Evolutionary conservation across 2,113 vertebrate genomes (phyloP).

Genomic region (Cheilinus undulatus): DNA sequence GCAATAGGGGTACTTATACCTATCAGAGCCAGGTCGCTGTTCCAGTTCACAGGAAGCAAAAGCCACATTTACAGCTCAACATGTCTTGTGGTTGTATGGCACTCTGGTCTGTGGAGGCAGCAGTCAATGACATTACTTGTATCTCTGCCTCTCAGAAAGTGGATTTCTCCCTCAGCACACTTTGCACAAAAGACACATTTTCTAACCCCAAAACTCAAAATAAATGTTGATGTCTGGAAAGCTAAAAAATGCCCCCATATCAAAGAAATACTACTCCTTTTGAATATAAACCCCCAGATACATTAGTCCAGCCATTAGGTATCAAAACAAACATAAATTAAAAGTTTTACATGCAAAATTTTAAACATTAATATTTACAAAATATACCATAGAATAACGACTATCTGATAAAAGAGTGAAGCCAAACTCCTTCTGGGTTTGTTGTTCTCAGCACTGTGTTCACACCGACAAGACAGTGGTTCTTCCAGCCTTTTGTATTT

Average conservation of each 20-base stretch:
- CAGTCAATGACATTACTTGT: neutral
- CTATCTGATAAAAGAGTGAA: no score
- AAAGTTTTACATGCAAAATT: no score
- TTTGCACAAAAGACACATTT: neutral
- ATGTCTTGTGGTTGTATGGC: conserved; percentile 7
- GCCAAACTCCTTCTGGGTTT: no score
- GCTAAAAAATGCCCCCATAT: neutral
- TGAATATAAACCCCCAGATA: neutral
- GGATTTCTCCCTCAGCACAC: neutral
- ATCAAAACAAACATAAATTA: neutral
- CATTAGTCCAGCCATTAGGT: neutral
- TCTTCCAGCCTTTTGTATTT: no score
- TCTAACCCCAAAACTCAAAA: neutral
- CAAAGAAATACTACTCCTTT: neutral
- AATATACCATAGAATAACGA: no score
- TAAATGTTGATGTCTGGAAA: neutral
- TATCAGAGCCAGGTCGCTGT: conserved; percentile 19
- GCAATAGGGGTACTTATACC: conserved; percentile 15
- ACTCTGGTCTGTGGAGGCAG: conserved; percentile 7
- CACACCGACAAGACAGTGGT: no score
- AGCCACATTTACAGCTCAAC: neutral
- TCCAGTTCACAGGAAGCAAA: conserved; percentile 13
- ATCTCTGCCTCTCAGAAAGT: neutral
- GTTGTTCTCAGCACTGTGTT: no score
- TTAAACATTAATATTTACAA: no score